Base-by-base conservation (phyloP, 2,888 invertebrate species). In the Drosophila leonis region DNA sequence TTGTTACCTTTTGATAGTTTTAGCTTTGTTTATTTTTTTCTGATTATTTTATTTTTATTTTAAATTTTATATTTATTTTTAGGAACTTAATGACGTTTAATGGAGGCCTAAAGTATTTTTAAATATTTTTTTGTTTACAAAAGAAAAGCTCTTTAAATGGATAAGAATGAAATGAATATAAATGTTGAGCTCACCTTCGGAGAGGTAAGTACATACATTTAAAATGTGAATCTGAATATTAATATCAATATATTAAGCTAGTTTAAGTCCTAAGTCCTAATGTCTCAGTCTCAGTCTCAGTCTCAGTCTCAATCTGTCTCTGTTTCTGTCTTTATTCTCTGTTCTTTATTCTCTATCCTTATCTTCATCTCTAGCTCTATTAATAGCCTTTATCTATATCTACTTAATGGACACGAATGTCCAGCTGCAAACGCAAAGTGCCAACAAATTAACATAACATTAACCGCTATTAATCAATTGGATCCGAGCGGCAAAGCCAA, bases 391-490 rank as follows among this genome's bases (percentile, higher is more conserved):
- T n/a, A n/a, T 35, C 54, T 54, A n/a, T 4, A 15, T 8, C 1
- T 20, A 13, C 7, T n/a, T 24, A 33, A 9, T 18, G 8, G 9
- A 24, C n/a, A 20, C 5, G 24, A 46, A 27, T 35, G 63, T 60
- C 63, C 66, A 86, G 80, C 64, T 56, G 49, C 41, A 33, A 42
- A 37, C 49, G 73, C 65, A 73, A 73, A 75, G 54, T 69, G 64
- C 39, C 64, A 74, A 37, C 87, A 89, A 85, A 85, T 90, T 85
- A 85, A 72, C 83, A 82, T 79, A 79, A 67, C 68, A 82, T 82
- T 87, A 68, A 70, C 74, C 83, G 73, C 83, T 80, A 90, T 90
- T 85, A 90, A 85, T 85, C 80, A 90, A 85, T 75, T 65, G 65
- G 41, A 6, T 39, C 44, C 27, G 46, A 37, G 37, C 24, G 44